phyloP scores from a whole-genome alignment of 2,113 vertebrate genomes.

The Gallinago media region DNA sequence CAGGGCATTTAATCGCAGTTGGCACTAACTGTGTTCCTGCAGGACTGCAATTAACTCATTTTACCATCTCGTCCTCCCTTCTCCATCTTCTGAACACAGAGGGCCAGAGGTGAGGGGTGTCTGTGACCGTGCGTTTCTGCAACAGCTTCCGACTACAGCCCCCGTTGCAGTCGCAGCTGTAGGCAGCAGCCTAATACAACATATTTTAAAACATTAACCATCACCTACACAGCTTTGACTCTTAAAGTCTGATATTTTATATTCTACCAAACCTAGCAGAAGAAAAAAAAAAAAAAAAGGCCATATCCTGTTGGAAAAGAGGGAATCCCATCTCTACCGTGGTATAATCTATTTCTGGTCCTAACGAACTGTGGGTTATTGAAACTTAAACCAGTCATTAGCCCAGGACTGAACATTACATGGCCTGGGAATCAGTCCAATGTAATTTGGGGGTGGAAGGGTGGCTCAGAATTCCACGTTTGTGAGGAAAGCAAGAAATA shows the following conservation, averaged over 20 bases:
- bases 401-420: conserved; percentile 45
- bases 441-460: conserved; percentile 66
- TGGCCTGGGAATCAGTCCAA: conserved; percentile 57
- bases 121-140: neutral
- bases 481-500: conserved; percentile 71
- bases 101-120: neutral
- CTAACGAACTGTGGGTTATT: conserved; percentile 31
- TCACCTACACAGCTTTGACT: neutral
- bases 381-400: conserved; percentile 63
- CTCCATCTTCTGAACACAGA: neutral
- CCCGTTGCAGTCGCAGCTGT: neutral
- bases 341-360: conserved; percentile 45
- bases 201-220: neutral
- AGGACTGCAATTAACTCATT: neutral
- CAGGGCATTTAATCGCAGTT: neutral
- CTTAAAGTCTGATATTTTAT: neutral
- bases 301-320: conserved; percentile 7
- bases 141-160: neutral
- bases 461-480: conserved; percentile 61
- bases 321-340: conserved; percentile 21
- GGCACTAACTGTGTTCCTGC: neutral
- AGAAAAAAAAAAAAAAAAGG: neutral
- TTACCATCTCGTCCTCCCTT: neutral
- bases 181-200: neutral
- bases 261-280: neutral